Conservation (phyloP, 2,113 vertebrate species). For the Scatophagus argus region DNA sequence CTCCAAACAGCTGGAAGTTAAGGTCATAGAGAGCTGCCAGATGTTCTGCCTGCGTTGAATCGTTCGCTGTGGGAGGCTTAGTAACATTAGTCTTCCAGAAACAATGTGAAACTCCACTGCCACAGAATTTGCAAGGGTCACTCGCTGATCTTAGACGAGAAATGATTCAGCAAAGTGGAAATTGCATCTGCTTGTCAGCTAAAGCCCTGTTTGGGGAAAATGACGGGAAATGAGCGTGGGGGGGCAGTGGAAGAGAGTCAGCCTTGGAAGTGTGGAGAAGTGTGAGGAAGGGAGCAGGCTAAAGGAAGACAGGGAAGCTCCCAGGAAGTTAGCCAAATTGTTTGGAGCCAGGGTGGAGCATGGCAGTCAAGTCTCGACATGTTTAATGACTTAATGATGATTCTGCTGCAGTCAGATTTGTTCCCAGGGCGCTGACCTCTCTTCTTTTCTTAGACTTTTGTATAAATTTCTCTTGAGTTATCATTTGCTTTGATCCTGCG, state of each 20-base stretch:
- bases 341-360: conserved; percentile 64
- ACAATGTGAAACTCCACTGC: conserved; percentile 9
- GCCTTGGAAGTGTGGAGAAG: conserved; percentile 32
- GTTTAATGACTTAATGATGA: conserved; percentile 74
- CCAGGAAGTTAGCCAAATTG: conserved; percentile 63
- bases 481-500: conserved; percentile 16
- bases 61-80: conserved; percentile 50
- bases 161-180: conserved; percentile 73
- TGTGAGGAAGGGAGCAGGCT: conserved; percentile 20
- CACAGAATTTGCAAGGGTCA: conserved; percentile 6
- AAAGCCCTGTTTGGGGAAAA: conserved; percentile 32
- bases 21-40: conserved; percentile 70
- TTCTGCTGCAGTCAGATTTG: conserved; percentile 49
- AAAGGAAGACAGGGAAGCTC: conserved; percentile 56
- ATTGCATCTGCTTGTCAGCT: conserved; percentile 35
- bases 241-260: conserved; percentile 19
- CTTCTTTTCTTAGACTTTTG: conserved; percentile 43
- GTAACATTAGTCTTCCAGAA: conserved; percentile 10
- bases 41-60: conserved; percentile 64
- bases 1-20: conserved; percentile 71
- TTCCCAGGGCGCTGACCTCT: conserved; percentile 54
- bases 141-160: conserved; percentile 14
- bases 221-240: conserved; percentile 39
- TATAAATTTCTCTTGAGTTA: conserved; percentile 15
- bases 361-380: conserved; percentile 57